Percentiles rank a stretch among this genome's conserved stretches.
phyloP scores from a whole-genome alignment of 2,113 vertebrate species.

The Pongo pygmaeus region DNA sequence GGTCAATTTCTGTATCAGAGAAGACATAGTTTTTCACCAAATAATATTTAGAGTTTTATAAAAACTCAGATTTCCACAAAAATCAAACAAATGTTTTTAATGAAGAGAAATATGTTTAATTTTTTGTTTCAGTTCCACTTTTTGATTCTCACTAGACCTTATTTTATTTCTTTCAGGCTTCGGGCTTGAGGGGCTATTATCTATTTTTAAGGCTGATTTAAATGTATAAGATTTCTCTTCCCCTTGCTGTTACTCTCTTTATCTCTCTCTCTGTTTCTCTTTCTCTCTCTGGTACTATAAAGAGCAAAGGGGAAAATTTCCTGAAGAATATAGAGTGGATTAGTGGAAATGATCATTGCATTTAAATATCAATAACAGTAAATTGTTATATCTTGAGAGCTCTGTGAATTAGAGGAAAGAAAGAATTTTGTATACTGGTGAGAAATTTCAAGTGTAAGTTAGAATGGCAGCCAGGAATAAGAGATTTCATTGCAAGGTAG shows the following conservation, averaged over 20 bases:
- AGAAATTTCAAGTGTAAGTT: background rate
- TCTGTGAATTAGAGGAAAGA: background rate
- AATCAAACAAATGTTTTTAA: conserved; percentile 32
- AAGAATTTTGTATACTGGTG: background rate
- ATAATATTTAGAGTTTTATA: background rate
- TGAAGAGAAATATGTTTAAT: conserved; percentile 48
- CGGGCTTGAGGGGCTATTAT: background rate
- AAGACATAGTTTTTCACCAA: conserved; percentile 3
- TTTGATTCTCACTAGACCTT: conserved; percentile 38
- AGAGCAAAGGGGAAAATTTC: conserved; percentile 1
- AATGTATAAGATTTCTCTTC: conserved; percentile 16
- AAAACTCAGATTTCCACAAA: conserved; percentile 30
- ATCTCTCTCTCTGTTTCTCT: background rate
- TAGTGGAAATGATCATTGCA: background rate
- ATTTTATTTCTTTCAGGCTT: conserved; percentile 23
- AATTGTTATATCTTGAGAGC: background rate
- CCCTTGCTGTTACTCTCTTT: background rate
- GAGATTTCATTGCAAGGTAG: background rate
- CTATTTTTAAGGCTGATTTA: conserved; percentile 51
- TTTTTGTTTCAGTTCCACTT: conserved; percentile 43
- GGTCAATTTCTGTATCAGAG: background rate
- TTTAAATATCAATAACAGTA: conserved; percentile 16
- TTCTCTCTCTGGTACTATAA: background rate
- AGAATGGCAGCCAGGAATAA: background rate
- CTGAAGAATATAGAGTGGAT: conserved; percentile 9